Base-by-base conservation (phyloP, 2,888 invertebrate genomes). In the Himalopsyche anomala region DNA sequence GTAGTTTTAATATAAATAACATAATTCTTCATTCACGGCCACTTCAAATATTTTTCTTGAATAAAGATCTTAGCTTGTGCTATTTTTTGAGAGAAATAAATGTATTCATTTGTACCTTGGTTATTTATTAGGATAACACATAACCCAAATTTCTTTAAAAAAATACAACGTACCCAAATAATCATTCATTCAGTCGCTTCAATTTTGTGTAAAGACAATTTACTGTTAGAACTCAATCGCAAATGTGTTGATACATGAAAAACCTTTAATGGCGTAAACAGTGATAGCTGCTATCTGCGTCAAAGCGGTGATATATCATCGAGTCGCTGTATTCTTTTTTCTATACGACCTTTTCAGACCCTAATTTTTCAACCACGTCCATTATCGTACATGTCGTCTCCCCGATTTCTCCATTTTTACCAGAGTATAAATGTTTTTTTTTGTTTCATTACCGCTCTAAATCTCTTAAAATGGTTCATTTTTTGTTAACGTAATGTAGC, bases 231-330 rank as follows among this genome's bases (percentile, higher is more conserved):
- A 74, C 38, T 74, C 74, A 74, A 74, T 74, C 74, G 36, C 74
- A 74, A 74, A 74, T 74, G 74, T 74, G 74, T 74, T 74, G 74
- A 74, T 74, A 74, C 74, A 74, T 36, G 74, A 74, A 74, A 74
- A 74, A 74, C 74, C 74, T 74, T 86, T 84, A 51, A 82, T 82
- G 86, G 82, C 87, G 85, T 87, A 88, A 88, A 87, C 88, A 85
- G 85, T 85, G 85, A 88, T 88, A 84, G 85, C 85, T 69, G 85
- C 84, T 81, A 87, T 85, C 87, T 84, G 45, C 69, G 82, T 80
- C 84, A 79, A 84, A 88, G 88, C 86, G 88, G 87, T 87, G 86
- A 88, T 88, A 87, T 87, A 88, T 88, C 88, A 88, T 88, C 87
- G 87, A 54, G 88, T 55, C 56, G 83, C 82, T 82, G 86, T 85